Conservation (phyloP, 2,113 vertebrate species). For the Vireo altiloquus region DNA sequence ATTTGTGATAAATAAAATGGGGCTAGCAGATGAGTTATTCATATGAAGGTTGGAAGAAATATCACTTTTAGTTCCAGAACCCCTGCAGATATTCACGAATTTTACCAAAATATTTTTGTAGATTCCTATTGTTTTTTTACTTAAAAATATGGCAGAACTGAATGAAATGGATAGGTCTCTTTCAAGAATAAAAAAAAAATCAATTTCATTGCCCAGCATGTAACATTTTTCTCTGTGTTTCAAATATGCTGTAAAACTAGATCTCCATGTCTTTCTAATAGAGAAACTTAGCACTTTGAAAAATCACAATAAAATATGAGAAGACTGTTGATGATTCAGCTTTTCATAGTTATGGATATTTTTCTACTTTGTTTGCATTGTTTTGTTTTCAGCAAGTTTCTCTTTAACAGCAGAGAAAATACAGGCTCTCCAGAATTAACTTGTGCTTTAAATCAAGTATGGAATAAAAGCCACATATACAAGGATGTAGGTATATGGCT, state of each 20-base stretch:
- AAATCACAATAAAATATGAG: constrained; percentile 54
- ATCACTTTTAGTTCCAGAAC: constrained; percentile 44
- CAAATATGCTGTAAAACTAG: constrained; percentile 74
- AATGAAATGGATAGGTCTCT: constrained; percentile 70
- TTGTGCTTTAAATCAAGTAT: background rate
- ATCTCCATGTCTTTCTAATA: constrained; percentile 72
- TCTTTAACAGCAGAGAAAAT: constrained; percentile 8
- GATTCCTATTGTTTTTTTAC: constrained; percentile 71
- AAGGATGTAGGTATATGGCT: background rate
- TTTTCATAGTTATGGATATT: constrained; percentile 45
- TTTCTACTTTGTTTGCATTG: constrained; percentile 23
- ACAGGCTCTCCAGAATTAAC: background rate
- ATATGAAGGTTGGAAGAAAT: constrained; percentile 60
- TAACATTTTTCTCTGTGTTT: constrained; percentile 71
- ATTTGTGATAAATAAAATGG: constrained; percentile 61
- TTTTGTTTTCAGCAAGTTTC: constrained; percentile 47
- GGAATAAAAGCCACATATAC: background rate
- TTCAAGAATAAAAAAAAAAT: constrained; percentile 72
- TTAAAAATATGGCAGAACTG: constrained; percentile 71
- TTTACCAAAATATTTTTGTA: constrained; percentile 76
- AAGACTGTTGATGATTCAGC: constrained; percentile 50
- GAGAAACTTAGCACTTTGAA: constrained; percentile 65
- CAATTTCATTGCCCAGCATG: constrained; percentile 79
- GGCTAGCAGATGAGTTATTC: constrained; percentile 55
- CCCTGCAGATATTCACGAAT: constrained; percentile 63